Evolutionary conservation across 1,140 invertebrate species (phyloP), one percentile per base, ranked within the genome.

Genomic region (Trinorchestia longiramus): DNA sequence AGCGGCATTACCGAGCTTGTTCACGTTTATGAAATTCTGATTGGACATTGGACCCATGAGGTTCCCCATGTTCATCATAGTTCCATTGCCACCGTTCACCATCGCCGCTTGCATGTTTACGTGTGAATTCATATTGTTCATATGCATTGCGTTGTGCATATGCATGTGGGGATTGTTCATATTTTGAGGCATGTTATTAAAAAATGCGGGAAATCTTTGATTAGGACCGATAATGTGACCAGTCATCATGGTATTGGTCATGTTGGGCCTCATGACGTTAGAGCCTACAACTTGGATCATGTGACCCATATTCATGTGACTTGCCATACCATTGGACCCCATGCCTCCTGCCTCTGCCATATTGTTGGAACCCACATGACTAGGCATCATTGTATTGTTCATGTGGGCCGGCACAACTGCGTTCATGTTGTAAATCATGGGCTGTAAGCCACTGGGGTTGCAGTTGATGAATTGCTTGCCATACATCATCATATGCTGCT

Each of bases 41-140:
- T 92, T 96, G n/a, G 95, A 40, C 92, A 94, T 94, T 47, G 43
- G 43, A 11, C 77, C 95, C 44, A 95, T 45, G 40, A 96, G 45
- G 43, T 90, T 87, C 15, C 88, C 62, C 94, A 96, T 96, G 88
- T 88, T 96, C 95, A 96, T 94, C 92, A 94, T 94, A n/a, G 92
- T 47, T 3, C 92, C 92, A 47, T 94, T 96, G 23, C 96, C 96
- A 96, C 96, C 96, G 44, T 96, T 95, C 43, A 96, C 62, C 53
- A 53, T 62, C 91, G 45, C 36, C 19, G 94, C 41, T 91, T 47
- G 43, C 44, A 96, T 95, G 42, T 96, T 96, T 87, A 95, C 44
- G 94, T 96, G 96, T 44, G 96, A 92, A 95, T 96, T 90, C 43
- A 92, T 87, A 95, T 96, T 96, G 92, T 96, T 96, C 96, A 96